phyloP scores from a whole-genome alignment of 2,797 vertebrate genomes.

The Cuculus canorus region DNA sequence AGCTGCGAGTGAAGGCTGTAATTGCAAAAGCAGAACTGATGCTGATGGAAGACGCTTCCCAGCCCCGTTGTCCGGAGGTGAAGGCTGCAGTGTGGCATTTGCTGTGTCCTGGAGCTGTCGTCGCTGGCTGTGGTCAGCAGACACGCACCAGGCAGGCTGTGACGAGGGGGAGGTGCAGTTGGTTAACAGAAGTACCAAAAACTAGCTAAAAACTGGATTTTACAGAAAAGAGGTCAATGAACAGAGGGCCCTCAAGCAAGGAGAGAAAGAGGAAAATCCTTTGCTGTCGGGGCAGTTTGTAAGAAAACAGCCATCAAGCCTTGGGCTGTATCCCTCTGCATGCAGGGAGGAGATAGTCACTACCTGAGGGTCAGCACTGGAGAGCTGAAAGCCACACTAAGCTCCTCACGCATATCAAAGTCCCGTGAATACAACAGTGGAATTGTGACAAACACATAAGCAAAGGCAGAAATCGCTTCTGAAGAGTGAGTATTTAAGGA shows the following conservation, averaged over 20 bases:
- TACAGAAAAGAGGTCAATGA: neutral
- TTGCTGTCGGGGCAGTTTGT: neutral
- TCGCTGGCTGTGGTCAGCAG: neutral
- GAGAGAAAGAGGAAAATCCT: neutral
- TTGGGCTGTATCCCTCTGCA: neutral
- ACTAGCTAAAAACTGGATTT: neutral
- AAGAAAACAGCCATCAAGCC: neutral
- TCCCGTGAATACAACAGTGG: no score
- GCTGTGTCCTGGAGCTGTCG: neutral
- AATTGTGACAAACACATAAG: neutral
- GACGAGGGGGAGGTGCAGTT: neutral
- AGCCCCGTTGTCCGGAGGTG: neutral
- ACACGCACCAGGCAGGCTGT: neutral
- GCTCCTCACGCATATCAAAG: neutral
- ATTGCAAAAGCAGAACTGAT: neutral
- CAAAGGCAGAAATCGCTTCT: neutral
- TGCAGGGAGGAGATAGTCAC: neutral
- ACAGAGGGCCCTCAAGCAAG: neutral
- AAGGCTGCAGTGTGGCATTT: fast-evolving
- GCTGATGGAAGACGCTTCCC: neutral
- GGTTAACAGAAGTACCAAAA: neutral
- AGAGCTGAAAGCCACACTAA: neutral
- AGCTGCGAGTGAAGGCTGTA: neutral
- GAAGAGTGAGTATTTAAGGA: neutral
- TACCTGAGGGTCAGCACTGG: neutral